A percentile compares a stretch with the other conserved stretches of the same genome.
Conservation (phyloP, 1,140 invertebrate genomes). For the Drosophila pruinosa region DNA sequence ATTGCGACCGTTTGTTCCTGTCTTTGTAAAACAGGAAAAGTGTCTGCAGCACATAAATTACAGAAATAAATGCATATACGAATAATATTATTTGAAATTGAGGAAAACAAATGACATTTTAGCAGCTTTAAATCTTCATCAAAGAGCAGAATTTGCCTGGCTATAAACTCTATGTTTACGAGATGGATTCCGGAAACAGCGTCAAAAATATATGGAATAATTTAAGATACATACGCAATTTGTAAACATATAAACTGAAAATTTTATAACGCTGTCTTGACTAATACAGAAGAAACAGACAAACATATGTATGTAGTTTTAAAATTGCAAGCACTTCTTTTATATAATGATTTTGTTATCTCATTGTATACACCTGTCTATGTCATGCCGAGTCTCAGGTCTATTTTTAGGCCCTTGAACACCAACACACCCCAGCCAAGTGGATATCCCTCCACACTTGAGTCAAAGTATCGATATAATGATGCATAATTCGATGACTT, state of each 20-base stretch:
- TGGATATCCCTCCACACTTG: neutral
- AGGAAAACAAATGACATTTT: slow-evolving; percentile 14
- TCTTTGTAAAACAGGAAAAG: slow-evolving; percentile 40
- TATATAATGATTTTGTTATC: neutral
- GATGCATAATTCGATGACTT: slow-evolving; percentile 42
- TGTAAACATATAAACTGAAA: neutral
- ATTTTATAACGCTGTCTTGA: neutral
- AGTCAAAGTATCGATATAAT: slow-evolving; percentile 8
- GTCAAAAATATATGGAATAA: neutral
- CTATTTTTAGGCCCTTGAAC: slow-evolving; percentile 18
- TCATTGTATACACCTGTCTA: neutral
- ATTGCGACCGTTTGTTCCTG: slow-evolving; percentile 20
- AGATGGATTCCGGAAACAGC: neutral
- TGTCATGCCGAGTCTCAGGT: neutral
- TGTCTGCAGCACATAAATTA: slow-evolving; percentile 18
- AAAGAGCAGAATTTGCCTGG: neutral
- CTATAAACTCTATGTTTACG: neutral
- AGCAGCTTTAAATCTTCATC: neutral
- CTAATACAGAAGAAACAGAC: too few species aligned
- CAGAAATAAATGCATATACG: neutral
- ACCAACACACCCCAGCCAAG: too few species aligned
- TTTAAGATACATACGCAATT: neutral
- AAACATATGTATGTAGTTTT: too few species aligned
- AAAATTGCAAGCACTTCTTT: neutral
- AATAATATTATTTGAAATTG: neutral